Evolutionary conservation across 2,113 vertebrate genomes (phyloP), one percentile per base, ranked within the genome.

Genomic region (Osmerus mordax): DNA sequence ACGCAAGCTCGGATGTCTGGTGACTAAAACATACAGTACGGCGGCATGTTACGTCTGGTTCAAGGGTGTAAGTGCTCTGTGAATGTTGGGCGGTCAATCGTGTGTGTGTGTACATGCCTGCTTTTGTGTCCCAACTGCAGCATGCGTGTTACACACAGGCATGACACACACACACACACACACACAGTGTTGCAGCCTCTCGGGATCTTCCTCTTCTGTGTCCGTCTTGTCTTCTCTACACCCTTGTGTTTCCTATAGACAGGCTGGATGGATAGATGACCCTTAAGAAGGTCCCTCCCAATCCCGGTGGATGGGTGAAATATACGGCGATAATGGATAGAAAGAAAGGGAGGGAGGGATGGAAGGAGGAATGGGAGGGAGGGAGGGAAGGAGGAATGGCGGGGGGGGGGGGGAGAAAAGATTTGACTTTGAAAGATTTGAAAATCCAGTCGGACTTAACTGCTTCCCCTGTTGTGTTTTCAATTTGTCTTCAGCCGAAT

Each of bases 381-480:
- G 58, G n/a, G 51, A 41, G 32, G 64, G 54, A 18, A 29, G n/a
- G 68, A 60, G 21, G 21, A 21, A 21, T 21, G 21, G 21, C 11
- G n/a, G 54, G 9, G 53, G 29, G 53, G 6, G 53, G n/a, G 15
- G 3, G 53, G 32, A 21, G 25, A 70, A 25, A 12, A 21, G 29
- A 15, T 8, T 5, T 54, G 65, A 21, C 28, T 56, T 19, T 56
- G 55, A 8, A 11, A 47, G 18, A 18, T 56, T 19, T 56, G 55
- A 1, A 12, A 47, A 47, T 47, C 41, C 41, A 47, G 41, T 47
- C 9, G 41, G 41, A 47, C 9, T 47, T 47, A 47, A 56, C n/a
- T 70, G 69, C 18, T 55, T 54, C 52, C 66, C 53, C 74, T 58
- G n/a, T 28, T 41, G 59, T 77, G 62, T 62, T 66, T 70, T 67